Base-by-base conservation (phyloP, 2,113 vertebrate species). In the Theristicus caerulescens region DNA sequence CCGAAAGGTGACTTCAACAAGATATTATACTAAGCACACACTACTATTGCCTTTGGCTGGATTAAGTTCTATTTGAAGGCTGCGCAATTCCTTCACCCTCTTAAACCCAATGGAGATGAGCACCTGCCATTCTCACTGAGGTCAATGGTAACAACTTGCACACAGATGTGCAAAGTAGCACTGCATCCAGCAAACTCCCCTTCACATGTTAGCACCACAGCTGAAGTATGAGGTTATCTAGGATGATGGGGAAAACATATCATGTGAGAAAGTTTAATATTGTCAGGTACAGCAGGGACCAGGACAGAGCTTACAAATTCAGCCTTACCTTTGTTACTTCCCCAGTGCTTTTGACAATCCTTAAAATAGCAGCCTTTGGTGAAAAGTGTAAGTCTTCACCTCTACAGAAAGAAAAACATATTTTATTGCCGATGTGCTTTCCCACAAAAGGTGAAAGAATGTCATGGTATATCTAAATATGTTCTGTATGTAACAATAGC, bases 111-210 rank as follows among this genome's bases (percentile, higher is more conserved):
- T 3, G 19, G 46, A 55, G 62, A 31, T 32, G 24, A 71, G 32
- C 25, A 21, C 17, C 58, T 55, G 32, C 17, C 46, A 13, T 49
- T 54, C 49, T 59, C n/a, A 38, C 19, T 2, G 11, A 13, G 18
- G 29, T 51, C 71, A 62, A 9, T 3, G 22, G 40, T 25, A 67
- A 36, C 29, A 8, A 10, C 14, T 24, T 21, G 67, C 24, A 36
- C 6, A 20, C 0, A 6, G 7, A 2, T 0, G 44, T 54, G 44
- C 32, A n/a, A 16, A 52, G 27, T 1, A 51, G 44, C 27, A 12
- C 14, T 11, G 29, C 38, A 34, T 22, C 29, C 80, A 29, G 67
- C 76, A 88, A 18, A 11, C 16, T 34, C 6, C 36, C 20, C 26
- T 27, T 25, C 3, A 1, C 19, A 20, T 16, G 62, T 24, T 12